Conservation (phyloP, 2,113 vertebrate species). For the Oryzias melastigma region DNA sequence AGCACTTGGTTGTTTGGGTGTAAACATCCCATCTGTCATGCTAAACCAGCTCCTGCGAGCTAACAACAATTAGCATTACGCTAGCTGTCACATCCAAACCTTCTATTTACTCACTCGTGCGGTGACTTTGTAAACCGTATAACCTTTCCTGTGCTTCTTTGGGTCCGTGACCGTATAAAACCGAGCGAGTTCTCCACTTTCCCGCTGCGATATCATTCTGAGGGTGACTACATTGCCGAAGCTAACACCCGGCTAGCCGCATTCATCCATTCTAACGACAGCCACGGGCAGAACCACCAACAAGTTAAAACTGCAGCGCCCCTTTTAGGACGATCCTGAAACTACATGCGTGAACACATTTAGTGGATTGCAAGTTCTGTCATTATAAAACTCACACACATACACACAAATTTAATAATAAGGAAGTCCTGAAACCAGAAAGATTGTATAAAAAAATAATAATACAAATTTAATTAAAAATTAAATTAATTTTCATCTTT, state of each 20-base stretch:
- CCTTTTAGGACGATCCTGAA: not conserved
- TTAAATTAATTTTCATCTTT: no score
- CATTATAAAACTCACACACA: no score
- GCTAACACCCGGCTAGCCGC: slow-evolving; percentile 56
- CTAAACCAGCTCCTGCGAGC: slow-evolving; percentile 32
- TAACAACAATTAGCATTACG: slow-evolving; percentile 49
- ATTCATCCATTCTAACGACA: slow-evolving; percentile 48
- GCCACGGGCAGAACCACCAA: slow-evolving; percentile 7
- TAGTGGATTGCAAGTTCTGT: no score
- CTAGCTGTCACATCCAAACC: not conserved
- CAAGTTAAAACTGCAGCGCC: slow-evolving; percentile 15
- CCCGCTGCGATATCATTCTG: slow-evolving; percentile 90
- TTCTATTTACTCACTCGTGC: slow-evolving; percentile 84
- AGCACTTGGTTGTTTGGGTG: no score
- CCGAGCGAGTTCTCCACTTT: slow-evolving; percentile 88
- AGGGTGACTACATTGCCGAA: slow-evolving; percentile 68
- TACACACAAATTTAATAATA: no score
- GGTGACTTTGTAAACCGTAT: slow-evolving; percentile 96
- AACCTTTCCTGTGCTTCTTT: slow-evolving; percentile 87
- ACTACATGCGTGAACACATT: not conserved
- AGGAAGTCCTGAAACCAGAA: no score
- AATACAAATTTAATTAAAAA: no score
- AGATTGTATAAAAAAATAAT: no score
- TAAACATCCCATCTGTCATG: slow-evolving; percentile 27
- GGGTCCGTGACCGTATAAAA: slow-evolving; percentile 98